Conservation (phyloP, 2,888 invertebrate genomes). For the Cryptus viduatorius region DNA sequence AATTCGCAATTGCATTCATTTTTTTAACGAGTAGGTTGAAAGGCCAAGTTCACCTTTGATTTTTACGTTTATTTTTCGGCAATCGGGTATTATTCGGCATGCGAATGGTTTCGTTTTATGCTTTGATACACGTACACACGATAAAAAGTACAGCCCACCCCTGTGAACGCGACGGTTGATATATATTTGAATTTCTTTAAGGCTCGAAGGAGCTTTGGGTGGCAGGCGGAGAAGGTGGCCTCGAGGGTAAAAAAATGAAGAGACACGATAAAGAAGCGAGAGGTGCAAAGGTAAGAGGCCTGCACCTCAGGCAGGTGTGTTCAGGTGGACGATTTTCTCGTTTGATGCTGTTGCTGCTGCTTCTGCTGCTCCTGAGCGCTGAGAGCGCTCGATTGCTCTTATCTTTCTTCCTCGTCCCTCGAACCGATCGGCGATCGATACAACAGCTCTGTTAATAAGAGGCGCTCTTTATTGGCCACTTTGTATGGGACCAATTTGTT, state of each 20-base stretch:
- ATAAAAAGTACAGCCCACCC: conserved; percentile 9
- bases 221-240: conserved; percentile 26
- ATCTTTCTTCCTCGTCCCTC: conserved; percentile 38
- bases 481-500: conserved; percentile 76
- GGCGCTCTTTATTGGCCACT: conserved; percentile 76
- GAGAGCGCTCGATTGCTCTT: conserved; percentile 54
- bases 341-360: conserved; percentile 27
- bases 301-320: conserved; percentile 54
- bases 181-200: conserved; percentile 33
- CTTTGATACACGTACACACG: neutral
- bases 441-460: conserved; percentile 76
- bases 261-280: conserved; percentile 39
- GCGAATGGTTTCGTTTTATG: too few species aligned
- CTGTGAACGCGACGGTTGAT: conserved; percentile 1
- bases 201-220: conserved; percentile 15
- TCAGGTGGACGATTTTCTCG: conserved; percentile 42
- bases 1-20: too few species aligned
- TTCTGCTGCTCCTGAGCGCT: conserved; percentile 13
- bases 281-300: conserved; percentile 10
- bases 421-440: conserved; percentile 53
- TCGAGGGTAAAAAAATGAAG: conserved; percentile 12
- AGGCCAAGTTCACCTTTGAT: too few species aligned
- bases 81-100: too few species aligned
- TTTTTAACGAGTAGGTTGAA: too few species aligned
- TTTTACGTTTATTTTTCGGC: too few species aligned